Evolutionary conservation across 1,140 invertebrate genomes (phyloP), one percentile per base, ranked within the genome.

Genomic region (Hirudo medicinalis): DNA sequence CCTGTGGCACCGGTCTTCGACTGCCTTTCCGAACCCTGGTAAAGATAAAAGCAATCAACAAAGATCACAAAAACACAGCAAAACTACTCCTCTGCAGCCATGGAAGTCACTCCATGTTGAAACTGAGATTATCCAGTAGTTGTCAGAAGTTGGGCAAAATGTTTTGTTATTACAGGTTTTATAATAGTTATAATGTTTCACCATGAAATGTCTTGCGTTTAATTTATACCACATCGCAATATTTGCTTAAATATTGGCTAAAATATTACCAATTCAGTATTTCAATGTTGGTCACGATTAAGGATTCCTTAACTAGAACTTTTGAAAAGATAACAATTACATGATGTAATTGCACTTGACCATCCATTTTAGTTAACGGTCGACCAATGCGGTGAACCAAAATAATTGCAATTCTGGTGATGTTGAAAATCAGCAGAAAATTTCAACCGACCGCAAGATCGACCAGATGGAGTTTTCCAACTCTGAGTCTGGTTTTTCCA

Each of bases 401-500:
- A 57, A 57, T n/a, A 57, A 57, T 6, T 6, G 32, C 32, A 36
- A 6, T 36, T 36, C 2, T 6, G 6, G 32, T 49, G 43, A 15
- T 13, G 9, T 1, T 49, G 9, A 49, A 15, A 15, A 49, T 49
- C 15, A 13, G 15, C 9, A 15, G 8, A 63, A 63, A 63, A 11
- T 22, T 11, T 11, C 22, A 63, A 63, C 57, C 19, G 57, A 63
- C 81, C 57, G 96, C 96, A 77, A 99, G 85, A 86, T 99, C 96
- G 0, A 87, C 93, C 40, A 97, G 84, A 85, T 97, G 94, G 22
- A 97, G 85, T 82, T 99, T 98, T 19, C 94, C 94, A 54, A 90
- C 91, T 82, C 94, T 92, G 1, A 97, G 82, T 70, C 95, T 83
- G 78, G 95, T 91, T 80, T 96, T 90, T 0, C 91, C 92, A 72